A percentile compares a stretch with the other conserved stretches of the same genome.
phyloP scores from a whole-genome alignment of 2,797 vertebrate species.

The Xenentodon cancila region DNA sequence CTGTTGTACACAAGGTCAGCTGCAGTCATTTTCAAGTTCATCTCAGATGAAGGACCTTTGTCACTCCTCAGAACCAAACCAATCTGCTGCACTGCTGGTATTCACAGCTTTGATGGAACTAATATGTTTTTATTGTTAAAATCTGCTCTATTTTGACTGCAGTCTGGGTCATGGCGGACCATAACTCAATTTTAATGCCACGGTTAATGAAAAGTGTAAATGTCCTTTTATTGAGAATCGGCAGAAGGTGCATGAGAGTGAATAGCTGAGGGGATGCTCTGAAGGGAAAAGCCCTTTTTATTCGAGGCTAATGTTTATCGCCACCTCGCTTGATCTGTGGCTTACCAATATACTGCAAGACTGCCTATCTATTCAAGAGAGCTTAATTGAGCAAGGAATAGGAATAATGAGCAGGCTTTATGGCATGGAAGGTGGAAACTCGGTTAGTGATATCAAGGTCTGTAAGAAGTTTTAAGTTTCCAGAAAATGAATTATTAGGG shows the following conservation, averaged over 20 bases:
- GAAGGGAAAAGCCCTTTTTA: constrained; percentile 57
- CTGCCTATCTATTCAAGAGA: constrained; percentile 60
- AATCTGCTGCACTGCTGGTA: constrained; percentile 52
- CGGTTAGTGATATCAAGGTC: constrained; percentile 38
- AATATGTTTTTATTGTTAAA: constrained; percentile 74
- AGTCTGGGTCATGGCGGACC: constrained; percentile 66
- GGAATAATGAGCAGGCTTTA: constrained; percentile 59
- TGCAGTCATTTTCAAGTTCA: constrained; percentile 31
- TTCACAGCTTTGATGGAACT: constrained; percentile 75
- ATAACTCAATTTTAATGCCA: constrained; percentile 66
- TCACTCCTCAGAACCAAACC: constrained; percentile 29
- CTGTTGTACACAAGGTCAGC: constrained; percentile 56
- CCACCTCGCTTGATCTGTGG: constrained; percentile 69
- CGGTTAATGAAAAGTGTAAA: constrained; percentile 74
- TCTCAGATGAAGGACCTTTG: constrained; percentile 38
- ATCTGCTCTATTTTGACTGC: constrained; percentile 74
- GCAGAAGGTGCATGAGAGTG: constrained; percentile 74
- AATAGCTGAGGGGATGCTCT: constrained; percentile 56
- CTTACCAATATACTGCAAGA: constrained; percentile 59
- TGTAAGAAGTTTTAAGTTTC: constrained; percentile 32
- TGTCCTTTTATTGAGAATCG: constrained; percentile 74
- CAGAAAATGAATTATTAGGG: constrained; percentile 17
- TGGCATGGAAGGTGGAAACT: constrained; percentile 38
- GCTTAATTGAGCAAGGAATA: constrained; percentile 71
- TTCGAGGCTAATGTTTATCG: constrained; percentile 74